Conservation (phyloP, 2,888 invertebrate species). For the Eueremaeus valkanovi region DNA sequence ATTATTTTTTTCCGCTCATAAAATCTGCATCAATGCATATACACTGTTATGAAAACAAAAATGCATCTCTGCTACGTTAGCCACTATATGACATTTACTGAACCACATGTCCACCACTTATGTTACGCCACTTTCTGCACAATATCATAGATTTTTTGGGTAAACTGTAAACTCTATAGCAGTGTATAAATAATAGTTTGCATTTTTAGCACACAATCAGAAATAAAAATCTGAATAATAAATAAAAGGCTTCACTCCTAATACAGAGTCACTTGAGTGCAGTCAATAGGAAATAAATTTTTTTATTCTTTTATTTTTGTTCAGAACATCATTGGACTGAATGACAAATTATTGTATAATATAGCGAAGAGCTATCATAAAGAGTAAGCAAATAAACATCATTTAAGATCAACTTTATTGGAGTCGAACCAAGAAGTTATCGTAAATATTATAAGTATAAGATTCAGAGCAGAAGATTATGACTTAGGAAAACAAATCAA, state of each 20-base stretch:
- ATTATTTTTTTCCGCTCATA: constrained; percentile 35
- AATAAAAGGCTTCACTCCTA: background rate
- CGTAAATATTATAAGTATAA: background rate
- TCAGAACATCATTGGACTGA: no score
- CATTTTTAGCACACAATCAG: no score
- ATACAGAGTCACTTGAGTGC: background rate
- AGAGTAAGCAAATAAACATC: no score
- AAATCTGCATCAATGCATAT: constrained; percentile 29
- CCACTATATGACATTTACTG: background rate
- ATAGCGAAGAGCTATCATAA: no score
- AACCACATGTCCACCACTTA: constrained; percentile 35
- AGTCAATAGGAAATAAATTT: no score
- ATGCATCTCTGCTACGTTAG: no score
- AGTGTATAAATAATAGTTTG: constrained; percentile 15
- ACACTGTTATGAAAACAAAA: background rate
- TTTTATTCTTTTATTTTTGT: no score
- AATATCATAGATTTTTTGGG: no score
- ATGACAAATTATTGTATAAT: no score
- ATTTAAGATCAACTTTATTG: background rate
- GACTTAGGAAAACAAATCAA: background rate
- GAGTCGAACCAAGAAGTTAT: background rate
- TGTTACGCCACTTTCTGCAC: background rate
- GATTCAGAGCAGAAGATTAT: background rate
- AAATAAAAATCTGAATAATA: background rate
- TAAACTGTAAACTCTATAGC: no score